Percentiles rank a stretch among this genome's conserved stretches.
phyloP scores from a whole-genome alignment of 2,888 invertebrate species.

The Labia minor region DNA sequence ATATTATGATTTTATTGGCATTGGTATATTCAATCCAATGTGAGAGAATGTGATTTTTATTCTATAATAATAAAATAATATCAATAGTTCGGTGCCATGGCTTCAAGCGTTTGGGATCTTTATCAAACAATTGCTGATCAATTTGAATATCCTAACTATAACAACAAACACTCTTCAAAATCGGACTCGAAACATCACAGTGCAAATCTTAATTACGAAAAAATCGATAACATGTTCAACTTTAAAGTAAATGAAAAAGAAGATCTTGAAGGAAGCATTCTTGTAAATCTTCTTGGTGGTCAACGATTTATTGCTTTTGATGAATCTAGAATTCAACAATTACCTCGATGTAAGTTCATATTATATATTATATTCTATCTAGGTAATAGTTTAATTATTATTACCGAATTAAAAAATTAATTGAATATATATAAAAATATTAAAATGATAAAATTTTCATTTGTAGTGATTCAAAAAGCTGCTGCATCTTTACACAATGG shows the following conservation, averaged over 20 bases:
- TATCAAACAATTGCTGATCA: constrained; percentile 16
- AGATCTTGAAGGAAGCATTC: constrained; percentile 47
- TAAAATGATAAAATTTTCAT: no score
- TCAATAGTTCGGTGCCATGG: constrained; percentile 32
- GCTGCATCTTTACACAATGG: constrained; percentile 39
- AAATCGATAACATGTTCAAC: constrained; percentile 46
- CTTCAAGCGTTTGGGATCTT: constrained; percentile 35
- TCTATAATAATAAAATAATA: constrained; percentile 30
- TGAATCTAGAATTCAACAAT: constrained; percentile 42
- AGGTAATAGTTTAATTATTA: no score
- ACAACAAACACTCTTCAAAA: neutral
- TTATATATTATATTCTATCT: no score
- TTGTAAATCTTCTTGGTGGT: constrained; percentile 37
- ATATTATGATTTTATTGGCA: neutral
- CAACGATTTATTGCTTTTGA: constrained; percentile 44
- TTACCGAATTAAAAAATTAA: no score
- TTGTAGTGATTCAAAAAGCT: constrained; percentile 36
- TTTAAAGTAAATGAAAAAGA: constrained; percentile 42
- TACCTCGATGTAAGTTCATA: constrained; percentile 39
- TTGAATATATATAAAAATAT: no score
- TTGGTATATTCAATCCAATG: no score
- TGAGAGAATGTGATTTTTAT: neutral
- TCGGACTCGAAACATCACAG: neutral
- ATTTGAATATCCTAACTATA: neutral
- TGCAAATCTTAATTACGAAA: constrained; percentile 39